phyloP scores from a whole-genome alignment of 2,797 vertebrate species.

The Amazonetta brasiliensis region DNA sequence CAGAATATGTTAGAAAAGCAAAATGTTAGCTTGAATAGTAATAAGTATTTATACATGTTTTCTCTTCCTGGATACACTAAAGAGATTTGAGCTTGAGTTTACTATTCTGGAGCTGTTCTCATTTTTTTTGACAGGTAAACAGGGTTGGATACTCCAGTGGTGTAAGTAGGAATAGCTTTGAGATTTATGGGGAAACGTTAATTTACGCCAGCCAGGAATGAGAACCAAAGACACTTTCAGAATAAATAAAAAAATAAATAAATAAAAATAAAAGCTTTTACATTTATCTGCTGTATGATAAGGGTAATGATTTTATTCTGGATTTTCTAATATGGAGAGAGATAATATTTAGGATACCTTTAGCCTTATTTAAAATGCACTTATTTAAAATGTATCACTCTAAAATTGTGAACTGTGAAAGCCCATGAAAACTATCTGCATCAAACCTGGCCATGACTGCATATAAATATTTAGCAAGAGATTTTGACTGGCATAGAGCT shows the following conservation, averaged over 20 bases:
- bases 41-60: constrained; percentile 52
- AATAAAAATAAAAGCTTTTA: not conserved
- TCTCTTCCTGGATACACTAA: not conserved
- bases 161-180: not conserved
- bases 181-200: not conserved
- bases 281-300: not conserved
- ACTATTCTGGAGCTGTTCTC: not conserved
- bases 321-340: not conserved
- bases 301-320: not conserved
- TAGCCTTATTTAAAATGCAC: not conserved
- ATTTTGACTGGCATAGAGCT: not conserved
- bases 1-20: constrained; percentile 6
- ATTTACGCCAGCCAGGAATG: not conserved
- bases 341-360: not conserved
- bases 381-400: not conserved
- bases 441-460: not conserved
- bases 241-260: not conserved
- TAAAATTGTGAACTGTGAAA: not conserved
- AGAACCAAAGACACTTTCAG: not conserved
- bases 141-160: not conserved
- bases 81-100: not conserved
- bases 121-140: constrained; percentile 6
- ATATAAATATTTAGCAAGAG: constrained; percentile 7
- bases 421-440: not conserved
- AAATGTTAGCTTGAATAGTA: constrained; percentile 51